Conservation (phyloP, 2,888 invertebrate genomes). For the Stenodera caucasica region DNA sequence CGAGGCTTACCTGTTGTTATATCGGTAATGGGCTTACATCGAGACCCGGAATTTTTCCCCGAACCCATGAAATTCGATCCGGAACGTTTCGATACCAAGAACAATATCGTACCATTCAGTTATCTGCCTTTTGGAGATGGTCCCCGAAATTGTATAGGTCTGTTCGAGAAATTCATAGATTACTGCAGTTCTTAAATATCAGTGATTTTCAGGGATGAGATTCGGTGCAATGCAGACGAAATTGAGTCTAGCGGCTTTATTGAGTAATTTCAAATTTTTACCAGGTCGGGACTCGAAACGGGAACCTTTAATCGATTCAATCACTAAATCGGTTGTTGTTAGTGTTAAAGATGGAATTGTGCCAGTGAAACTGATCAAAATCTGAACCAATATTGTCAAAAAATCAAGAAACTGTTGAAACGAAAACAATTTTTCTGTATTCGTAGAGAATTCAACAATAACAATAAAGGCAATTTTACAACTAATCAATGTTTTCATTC, state of each 20-base stretch:
- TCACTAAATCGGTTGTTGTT: neutral
- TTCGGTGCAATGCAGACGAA: conserved; percentile 18
- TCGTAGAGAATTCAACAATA: no score
- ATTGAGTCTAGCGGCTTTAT: conserved; percentile 19
- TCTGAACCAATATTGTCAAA: no score
- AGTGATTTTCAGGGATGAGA: conserved; percentile 19
- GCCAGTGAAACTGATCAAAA: neutral
- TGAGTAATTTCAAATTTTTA: no score
- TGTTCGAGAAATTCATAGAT: no score
- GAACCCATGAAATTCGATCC: conserved; percentile 22
- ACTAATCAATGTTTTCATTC: no score
- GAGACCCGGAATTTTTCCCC: no score
- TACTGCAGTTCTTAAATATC: no score
- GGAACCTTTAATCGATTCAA: neutral
- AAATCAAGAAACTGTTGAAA: no score
- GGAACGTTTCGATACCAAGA: conserved; percentile 17
- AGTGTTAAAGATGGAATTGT: neutral
- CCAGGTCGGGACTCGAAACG: neutral
- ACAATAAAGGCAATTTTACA: no score
- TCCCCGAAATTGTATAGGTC: conserved; percentile 26
- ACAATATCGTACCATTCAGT: conserved; percentile 10
- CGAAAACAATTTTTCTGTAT: no score
- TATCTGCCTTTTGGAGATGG: no score
- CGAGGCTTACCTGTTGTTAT: conserved; percentile 15
- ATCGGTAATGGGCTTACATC: conserved; percentile 16